Evolutionary conservation across 2,797 vertebrate species (phyloP).

Genomic region (Liasis olivaceus): DNA sequence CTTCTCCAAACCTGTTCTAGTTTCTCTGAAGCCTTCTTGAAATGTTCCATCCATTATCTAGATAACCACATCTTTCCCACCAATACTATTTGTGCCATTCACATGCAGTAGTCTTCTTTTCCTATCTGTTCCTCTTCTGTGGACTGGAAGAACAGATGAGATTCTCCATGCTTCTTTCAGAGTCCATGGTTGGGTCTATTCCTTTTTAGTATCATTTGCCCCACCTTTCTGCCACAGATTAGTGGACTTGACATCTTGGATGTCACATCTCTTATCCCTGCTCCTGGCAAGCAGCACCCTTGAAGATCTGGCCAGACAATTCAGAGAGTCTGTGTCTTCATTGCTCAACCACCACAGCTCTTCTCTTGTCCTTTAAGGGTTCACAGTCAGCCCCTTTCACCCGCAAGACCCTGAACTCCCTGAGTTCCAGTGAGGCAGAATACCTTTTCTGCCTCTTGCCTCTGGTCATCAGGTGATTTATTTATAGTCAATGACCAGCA

Average conservation of each 20-base stretch:
- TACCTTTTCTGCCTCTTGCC: not conserved
- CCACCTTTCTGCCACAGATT: not conserved
- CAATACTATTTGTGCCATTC: not conserved
- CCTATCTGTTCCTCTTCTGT: not conserved
- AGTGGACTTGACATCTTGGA: not conserved
- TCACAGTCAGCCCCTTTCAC: not conserved
- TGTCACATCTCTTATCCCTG: not conserved
- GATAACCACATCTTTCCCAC: not conserved
- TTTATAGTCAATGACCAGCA: not conserved
- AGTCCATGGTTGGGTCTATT: not conserved
- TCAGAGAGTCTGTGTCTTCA: not conserved
- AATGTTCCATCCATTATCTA: no score
- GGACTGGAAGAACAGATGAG: not conserved
- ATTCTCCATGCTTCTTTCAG: not conserved
- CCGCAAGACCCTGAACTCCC: not conserved
- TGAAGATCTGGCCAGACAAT: not conserved
- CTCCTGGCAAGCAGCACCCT: not conserved
- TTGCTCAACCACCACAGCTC: not conserved
- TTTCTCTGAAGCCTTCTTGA: no score
- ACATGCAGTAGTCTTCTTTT: not conserved
- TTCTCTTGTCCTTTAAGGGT: not conserved
- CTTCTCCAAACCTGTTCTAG: no score
- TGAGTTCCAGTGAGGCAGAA: not conserved
- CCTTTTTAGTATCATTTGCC: not conserved
- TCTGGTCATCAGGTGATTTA: not conserved